A percentile compares a stretch with the other conserved stretches of the same genome.
These are phyloP conservation scores for Euura saliciscinereae DNA, from an alignment of 1,140 invertebrate genomes.

Conservation along the genomic window DNA sequence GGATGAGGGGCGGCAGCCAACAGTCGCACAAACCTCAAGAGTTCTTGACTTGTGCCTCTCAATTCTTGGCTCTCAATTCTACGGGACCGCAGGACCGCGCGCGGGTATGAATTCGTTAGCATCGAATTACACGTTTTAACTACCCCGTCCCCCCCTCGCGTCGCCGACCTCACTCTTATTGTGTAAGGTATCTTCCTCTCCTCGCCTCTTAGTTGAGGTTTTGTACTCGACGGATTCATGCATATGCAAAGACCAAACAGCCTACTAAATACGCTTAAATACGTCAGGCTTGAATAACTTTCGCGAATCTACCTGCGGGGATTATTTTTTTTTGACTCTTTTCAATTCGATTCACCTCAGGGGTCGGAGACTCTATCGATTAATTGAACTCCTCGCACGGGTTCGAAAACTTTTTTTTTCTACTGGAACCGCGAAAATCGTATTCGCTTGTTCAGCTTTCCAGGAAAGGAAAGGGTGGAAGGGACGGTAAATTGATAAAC, in stretches of 20 bases:
- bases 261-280: neutral
- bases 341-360: too few relatives aligned
- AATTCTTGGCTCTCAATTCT: neutral
- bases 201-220: neutral
- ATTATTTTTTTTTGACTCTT: too few relatives aligned
- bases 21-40: slow-evolving; percentile 3
- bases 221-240: neutral
- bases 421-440: too few relatives aligned
- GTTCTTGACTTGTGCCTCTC: neutral
- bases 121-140: slow-evolving; percentile 6
- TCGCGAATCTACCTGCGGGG: neutral
- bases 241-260: slow-evolving; percentile 1
- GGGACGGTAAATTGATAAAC: too few relatives aligned
- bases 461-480: too few relatives aligned
- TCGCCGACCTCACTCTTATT: neutral
- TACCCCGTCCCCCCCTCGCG: neutral
- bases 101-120: neutral
- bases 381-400: too few relatives aligned
- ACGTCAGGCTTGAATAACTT: neutral
- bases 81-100: neutral
- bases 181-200: neutral
- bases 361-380: too few relatives aligned
- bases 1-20: neutral
- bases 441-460: too few relatives aligned
- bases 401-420: neutral